Evolutionary conservation across 2,113 vertebrate species (phyloP).

Genomic region (Cinclus cinclus): DNA sequence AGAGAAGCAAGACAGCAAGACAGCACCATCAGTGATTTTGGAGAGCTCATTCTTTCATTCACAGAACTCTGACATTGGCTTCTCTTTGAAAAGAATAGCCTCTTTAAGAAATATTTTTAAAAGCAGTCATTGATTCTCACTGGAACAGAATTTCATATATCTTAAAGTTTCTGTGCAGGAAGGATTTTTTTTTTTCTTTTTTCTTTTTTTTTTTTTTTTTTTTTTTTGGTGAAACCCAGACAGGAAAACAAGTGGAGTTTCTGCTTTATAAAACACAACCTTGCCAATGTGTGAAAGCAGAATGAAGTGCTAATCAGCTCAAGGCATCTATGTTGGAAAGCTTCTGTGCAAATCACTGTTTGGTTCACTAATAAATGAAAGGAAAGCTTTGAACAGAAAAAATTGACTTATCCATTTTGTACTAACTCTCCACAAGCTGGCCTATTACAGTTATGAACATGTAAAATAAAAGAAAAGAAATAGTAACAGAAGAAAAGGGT

Average conservation of each 20-base stretch:
- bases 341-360: neutral
- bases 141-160: neutral
- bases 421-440: neutral
- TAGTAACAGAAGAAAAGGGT: neutral
- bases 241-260: neutral
- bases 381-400: neutral
- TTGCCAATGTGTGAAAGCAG: neutral
- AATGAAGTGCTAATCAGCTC: neutral
- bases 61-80: neutral
- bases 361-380: neutral
- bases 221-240: neutral
- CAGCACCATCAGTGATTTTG: slow-evolving; percentile 16
- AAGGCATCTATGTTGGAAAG: neutral
- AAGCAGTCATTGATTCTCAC: neutral
- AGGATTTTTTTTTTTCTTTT: neutral
- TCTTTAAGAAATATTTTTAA: neutral
- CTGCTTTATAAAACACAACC: neutral
- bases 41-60: slow-evolving; percentile 34
- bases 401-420: neutral
- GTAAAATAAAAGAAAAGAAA: neutral
- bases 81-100: neutral
- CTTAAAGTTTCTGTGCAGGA: neutral
- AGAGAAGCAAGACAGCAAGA: neutral
- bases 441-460: neutral
- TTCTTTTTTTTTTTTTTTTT: neutral